Base-by-base conservation (phyloP, 1,140 invertebrate genomes). In the Microplitis demolitor region DNA sequence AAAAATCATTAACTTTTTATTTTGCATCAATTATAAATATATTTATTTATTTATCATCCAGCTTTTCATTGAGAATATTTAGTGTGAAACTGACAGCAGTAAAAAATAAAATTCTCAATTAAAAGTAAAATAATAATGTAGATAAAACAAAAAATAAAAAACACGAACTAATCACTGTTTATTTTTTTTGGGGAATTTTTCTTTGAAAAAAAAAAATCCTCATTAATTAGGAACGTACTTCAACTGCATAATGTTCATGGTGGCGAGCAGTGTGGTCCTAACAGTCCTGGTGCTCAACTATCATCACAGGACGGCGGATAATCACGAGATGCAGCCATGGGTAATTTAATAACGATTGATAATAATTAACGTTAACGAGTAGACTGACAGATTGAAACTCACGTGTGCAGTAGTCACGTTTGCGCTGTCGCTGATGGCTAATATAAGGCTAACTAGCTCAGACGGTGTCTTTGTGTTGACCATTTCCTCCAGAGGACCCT, bases 191-290 rank as follows among this genome's bases (percentile, higher is more conserved):
- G 83, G 83, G 76, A 77, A 78, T 83, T 81, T 76, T 75, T 35
- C 13, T 53, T 53, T 14, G 3, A 8, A 16, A 61, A 66, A 61
- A 67, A 71, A 63, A 81, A 84, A 80, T 83, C 81, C 79, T 82
- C 81, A 74, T 70, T 76, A 61, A 74, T 45, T 90, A 98, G 97
- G 97, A 82, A 98, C 98, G 77, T 99, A 99, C 90, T 99, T 99
- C 92, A 98, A 98, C 87, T 99, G 97, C 90, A 99, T 99, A 87
- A 99, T 99, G 98, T 97, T 99, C 88, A 98, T 99, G 97, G 97
- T 99, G 87, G 97, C 97, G 53, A 97, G 97, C 73, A 99, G 97
- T 74, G 97, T 99, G 80, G 95, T 99, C 73, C 92, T 98, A 79
- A 99, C 98, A 31, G 97, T 99, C 70, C 92, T 99, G 78, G 97